Base-by-base conservation (phyloP, 2,113 vertebrate genomes). In the Leptobrachium leishanense region DNA sequence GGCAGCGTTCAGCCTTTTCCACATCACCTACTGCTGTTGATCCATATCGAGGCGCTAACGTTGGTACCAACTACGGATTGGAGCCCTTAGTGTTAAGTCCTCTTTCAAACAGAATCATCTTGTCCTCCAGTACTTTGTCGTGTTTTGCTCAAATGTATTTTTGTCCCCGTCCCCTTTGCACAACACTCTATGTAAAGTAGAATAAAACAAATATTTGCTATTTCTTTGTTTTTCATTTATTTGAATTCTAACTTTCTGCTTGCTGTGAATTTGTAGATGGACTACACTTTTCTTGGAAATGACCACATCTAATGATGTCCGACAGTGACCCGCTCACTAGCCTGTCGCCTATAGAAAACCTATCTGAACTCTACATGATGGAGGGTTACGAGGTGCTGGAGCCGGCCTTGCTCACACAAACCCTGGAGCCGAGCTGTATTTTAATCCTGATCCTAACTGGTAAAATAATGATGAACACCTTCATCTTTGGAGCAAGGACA, bases 391-490 rank as follows among this genome's bases (percentile, higher is more conserved):
- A 54, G 2, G 2, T 43, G 8, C 40, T 20, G 2, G 10, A 11
- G 15, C 6, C 6, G 8, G 53, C 62, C 50, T n/a, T 3, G 11
- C 10, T n/a, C 0, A 54, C 72, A 7, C 62, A 41, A 0, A 43
- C 67, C 3, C 62, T 86, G 20, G 88, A 92, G 15, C 79, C 74
- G 63, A 88, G 82, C 77, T 83, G 75, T 73, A 54, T 82, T 55
- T 76, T 96, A n/a, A 81, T 95, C 82, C 74, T 95, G 20, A 72
- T 92, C 6, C 82, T 95, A 79, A 75, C 91, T 0, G 92, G 86
- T 5, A 96, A 97, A 85, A 88, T 90, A 62, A 42, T 91, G 5
- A 83, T 96, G 15, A 90, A 94, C 85, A 86, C 91, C 79, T 79
- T 90, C 10, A 87, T 92, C 53, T 81, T 95, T 67, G 83, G 89